A percentile compares a stretch with the other conserved stretches of the same genome.
phyloP scores from a whole-genome alignment of 2,888 invertebrate species.

The Polyommatus iphigenia region DNA sequence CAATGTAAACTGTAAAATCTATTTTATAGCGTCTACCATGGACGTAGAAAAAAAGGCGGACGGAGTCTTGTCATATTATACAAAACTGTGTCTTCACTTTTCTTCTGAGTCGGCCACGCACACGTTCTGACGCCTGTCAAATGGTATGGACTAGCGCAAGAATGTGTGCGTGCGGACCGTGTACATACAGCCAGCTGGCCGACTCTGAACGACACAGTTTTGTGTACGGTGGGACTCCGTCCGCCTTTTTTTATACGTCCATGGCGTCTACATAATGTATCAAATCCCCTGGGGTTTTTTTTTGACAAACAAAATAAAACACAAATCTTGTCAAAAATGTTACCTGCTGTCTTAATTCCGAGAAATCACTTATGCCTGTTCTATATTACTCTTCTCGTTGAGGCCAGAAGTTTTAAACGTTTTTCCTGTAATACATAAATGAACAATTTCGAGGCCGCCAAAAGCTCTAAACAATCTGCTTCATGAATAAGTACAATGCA shows the following conservation, averaged over 20 bases:
- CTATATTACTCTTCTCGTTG: not conserved
- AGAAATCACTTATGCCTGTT: not conserved
- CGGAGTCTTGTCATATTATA: no score
- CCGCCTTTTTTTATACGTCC: no score
- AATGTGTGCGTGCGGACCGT: no score
- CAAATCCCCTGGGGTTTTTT: not conserved
- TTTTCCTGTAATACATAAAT: not conserved
- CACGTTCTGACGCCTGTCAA: no score
- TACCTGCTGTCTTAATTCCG: not conserved
- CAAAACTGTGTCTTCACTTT: no score
- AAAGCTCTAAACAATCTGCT: not conserved
- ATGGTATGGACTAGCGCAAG: no score
- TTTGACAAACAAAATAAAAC: not conserved
- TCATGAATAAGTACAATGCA: constrained; percentile 6
- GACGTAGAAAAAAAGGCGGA: no score
- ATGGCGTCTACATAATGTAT: not conserved
- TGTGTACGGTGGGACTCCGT: no score
- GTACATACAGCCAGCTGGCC: no score
- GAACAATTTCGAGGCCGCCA: not conserved
- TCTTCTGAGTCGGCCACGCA: no score
- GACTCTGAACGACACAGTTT: no score
- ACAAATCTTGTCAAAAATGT: not conserved
- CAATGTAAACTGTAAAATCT: not conserved
- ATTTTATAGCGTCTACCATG: not conserved
- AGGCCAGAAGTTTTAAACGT: not conserved